Conservation (phyloP, 2,797 vertebrate genomes). For the Enteromius radiatus region DNA sequence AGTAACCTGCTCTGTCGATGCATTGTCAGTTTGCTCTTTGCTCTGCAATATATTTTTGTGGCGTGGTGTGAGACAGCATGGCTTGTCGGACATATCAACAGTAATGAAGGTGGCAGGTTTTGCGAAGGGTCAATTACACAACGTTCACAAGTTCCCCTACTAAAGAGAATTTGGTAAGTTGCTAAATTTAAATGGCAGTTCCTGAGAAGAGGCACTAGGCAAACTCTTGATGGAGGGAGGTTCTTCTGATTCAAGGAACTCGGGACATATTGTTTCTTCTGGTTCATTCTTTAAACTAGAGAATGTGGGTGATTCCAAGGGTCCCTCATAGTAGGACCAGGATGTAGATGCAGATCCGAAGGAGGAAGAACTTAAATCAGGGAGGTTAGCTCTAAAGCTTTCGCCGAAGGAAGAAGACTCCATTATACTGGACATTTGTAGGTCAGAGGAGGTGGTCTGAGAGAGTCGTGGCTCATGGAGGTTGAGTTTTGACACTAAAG, state of each 20-base stretch:
- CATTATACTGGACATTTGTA: conserved; percentile 58
- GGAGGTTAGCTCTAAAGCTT: conserved; percentile 2
- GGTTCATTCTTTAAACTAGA: conserved; percentile 70
- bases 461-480: conserved; percentile 70
- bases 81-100: background rate
- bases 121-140: background rate
- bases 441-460: conserved; percentile 54
- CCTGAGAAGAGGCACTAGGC: conserved; percentile 60
- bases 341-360: conserved; percentile 54
- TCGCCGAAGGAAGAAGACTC: conserved; percentile 65
- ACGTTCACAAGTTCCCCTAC: conserved; percentile 21
- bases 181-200: conserved; percentile 68
- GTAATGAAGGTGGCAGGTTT: background rate
- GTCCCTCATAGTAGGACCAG: conserved; percentile 54
- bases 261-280: conserved; percentile 75
- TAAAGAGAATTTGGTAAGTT: conserved; percentile 70
- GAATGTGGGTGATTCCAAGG: conserved; percentile 17
- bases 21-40: background rate
- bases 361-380: conserved; percentile 49
- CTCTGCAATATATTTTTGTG: background rate
- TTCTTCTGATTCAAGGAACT: conserved; percentile 57
- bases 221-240: conserved; percentile 68
- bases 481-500: conserved; percentile 88
- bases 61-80: background rate
- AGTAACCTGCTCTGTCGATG: background rate